Evolutionary conservation across 2,797 vertebrate species (phyloP).

Genomic region (Holocentrus rufus): DNA sequence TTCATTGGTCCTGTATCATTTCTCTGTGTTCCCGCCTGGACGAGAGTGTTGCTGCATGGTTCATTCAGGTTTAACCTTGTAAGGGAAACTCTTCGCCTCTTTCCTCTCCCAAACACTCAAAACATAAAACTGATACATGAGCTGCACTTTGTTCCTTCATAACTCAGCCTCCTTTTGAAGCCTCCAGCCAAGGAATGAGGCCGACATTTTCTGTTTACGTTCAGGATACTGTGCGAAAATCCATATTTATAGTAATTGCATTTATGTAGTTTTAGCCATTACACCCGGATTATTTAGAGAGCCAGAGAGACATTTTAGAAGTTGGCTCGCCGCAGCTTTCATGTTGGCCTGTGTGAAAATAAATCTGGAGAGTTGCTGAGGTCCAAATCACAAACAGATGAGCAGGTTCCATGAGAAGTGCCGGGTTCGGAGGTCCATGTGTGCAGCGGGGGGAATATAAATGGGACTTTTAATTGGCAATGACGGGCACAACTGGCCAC

Average conservation of each 20-base stretch:
- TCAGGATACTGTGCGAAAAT: background rate
- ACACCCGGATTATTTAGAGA: slow-evolving; percentile 82
- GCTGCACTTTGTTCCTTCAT: background rate
- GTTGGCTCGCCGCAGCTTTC: slow-evolving; percentile 79
- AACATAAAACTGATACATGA: background rate
- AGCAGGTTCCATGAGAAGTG: slow-evolving; percentile 79
- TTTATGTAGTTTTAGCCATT: slow-evolving; percentile 63
- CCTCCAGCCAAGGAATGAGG: background rate
- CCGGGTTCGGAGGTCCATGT: slow-evolving; percentile 80
- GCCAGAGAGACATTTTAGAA: slow-evolving; percentile 80
- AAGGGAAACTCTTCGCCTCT: background rate
- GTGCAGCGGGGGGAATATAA: slow-evolving; percentile 80
- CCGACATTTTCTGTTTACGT: background rate
- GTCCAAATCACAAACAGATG: slow-evolving; percentile 89
- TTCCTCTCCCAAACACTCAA: background rate
- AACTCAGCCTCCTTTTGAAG: no score
- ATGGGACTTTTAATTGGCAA: slow-evolving; percentile 86
- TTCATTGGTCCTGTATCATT: no score
- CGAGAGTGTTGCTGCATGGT: no score
- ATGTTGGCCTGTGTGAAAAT: slow-evolving; percentile 82
- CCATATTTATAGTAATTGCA: slow-evolving; percentile 16
- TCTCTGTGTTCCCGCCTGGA: no score
- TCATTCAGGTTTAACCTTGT: background rate
- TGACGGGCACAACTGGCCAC: slow-evolving; percentile 82
- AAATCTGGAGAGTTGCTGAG: slow-evolving; percentile 86